Conservation (phyloP, 1,140 invertebrate genomes). For the Camponotus floridanus region DNA sequence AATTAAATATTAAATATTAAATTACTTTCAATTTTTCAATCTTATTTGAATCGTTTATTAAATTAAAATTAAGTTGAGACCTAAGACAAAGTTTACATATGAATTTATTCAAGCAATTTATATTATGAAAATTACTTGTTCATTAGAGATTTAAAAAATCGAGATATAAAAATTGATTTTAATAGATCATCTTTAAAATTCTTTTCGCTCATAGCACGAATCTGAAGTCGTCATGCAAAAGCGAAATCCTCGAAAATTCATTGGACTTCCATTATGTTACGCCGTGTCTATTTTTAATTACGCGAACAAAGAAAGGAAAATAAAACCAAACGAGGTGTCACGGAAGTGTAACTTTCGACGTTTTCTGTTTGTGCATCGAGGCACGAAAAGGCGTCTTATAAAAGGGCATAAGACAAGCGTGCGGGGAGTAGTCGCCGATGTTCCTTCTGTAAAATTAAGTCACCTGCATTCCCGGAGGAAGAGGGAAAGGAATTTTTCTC, state of each 20-base stretch:
- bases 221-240: conserved; percentile 45
- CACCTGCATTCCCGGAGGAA: conserved; percentile 9
- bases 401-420: background rate
- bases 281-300: conserved; percentile 44
- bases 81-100: background rate
- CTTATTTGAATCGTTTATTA: background rate
- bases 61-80: conserved; percentile 1
- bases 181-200: conserved; percentile 10
- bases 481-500: conserved; percentile 24
- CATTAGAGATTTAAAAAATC: background rate
- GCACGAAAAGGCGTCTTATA: conserved; percentile 14
- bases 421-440: conserved; percentile 24
- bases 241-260: conserved; percentile 52
- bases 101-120: background rate
- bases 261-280: conserved; percentile 74
- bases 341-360: conserved; percentile 23
- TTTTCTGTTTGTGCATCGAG: conserved; percentile 21
- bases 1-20: too few species aligned
- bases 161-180: background rate
- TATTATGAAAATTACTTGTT: conserved; percentile 18
- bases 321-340: conserved; percentile 14
- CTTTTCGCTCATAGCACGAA: background rate
- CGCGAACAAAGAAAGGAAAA: conserved; percentile 12
- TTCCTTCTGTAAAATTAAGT: conserved; percentile 53
- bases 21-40: conserved; percentile 18